phyloP scores from a whole-genome alignment of 1,140 invertebrate genomes.

The Procambarus virginalis region DNA sequence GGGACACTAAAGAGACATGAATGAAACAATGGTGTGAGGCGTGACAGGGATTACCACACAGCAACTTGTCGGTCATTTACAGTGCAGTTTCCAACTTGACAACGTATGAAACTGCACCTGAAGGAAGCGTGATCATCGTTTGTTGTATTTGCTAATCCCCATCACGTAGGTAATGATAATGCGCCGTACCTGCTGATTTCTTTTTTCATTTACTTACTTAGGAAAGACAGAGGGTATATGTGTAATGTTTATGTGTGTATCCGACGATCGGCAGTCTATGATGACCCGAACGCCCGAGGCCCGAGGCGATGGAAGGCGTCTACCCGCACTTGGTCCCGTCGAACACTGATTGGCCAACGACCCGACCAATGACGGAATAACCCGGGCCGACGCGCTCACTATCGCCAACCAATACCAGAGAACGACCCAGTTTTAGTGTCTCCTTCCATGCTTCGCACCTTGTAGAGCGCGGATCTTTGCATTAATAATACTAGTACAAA shows the following conservation, averaged over 20 bases:
- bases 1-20: slow-evolving; percentile 37
- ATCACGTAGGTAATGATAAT: slow-evolving; percentile 52
- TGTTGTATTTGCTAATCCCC: slow-evolving; percentile 25
- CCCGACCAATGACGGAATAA: slow-evolving; percentile 27
- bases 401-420: slow-evolving; percentile 37
- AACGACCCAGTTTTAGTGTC: slow-evolving; percentile 48
- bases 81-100: slow-evolving; percentile 13
- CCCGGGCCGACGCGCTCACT: background rate
- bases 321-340: slow-evolving; percentile 58
- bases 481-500: slow-evolving; percentile 65
- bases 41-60: slow-evolving; percentile 50
- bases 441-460: slow-evolving; percentile 20
- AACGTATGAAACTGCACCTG: slow-evolving; percentile 28
- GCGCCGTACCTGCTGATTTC: slow-evolving; percentile 56
- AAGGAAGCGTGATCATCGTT: slow-evolving; percentile 5
- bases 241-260: slow-evolving; percentile 58
- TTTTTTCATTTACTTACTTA: slow-evolving; percentile 61
- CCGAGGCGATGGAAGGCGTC: slow-evolving; percentile 40
- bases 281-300: slow-evolving; percentile 34
- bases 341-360: slow-evolving; percentile 51
- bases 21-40: slow-evolving; percentile 48
- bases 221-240: slow-evolving; percentile 67
- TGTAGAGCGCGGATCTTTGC: slow-evolving; percentile 34
- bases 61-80: background rate
- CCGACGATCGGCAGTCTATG: slow-evolving; percentile 62